These are phyloP conservation scores for Pseudomugil gertrudae DNA, from an alignment of 2,797 vertebrate species.

Conservation along the genomic window DNA sequence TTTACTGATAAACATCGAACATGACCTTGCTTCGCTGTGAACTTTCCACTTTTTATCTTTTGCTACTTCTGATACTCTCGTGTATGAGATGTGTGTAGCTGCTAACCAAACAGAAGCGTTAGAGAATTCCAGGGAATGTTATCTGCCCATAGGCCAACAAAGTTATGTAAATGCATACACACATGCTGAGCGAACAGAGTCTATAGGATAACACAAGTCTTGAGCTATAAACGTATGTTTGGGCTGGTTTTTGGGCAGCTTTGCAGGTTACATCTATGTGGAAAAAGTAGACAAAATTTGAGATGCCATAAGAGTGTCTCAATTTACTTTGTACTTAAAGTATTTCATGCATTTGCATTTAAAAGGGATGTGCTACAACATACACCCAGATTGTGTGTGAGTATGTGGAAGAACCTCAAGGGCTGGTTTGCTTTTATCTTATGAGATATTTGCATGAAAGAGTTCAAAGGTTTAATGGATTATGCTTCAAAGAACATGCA, in stretches of 20 bases:
- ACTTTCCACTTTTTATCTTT: slow-evolving; percentile 79
- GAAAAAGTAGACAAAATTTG: not conserved
- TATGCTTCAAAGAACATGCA: slow-evolving; percentile 44
- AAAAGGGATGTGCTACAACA: slow-evolving; percentile 4
- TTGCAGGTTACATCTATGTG: not conserved
- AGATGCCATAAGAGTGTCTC: slow-evolving; percentile 1
- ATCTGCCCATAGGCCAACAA: slow-evolving; percentile 67
- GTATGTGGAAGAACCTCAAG: slow-evolving; percentile 19
- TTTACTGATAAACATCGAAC: slow-evolving; percentile 58
- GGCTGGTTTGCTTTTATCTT: slow-evolving; percentile 53
- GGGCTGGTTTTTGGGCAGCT: not conserved
- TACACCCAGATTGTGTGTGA: slow-evolving; percentile 14
- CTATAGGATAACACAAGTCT: slow-evolving; percentile 24
- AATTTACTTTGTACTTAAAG: not conserved
- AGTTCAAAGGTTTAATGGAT: slow-evolving; percentile 42
- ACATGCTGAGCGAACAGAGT: slow-evolving; percentile 32
- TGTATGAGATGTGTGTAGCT: slow-evolving; percentile 31
- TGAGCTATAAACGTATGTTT: not conserved
- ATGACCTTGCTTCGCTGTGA: slow-evolving; percentile 76
- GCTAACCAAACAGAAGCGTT: slow-evolving; percentile 66
- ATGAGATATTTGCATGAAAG: slow-evolving; percentile 59
- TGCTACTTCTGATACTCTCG: slow-evolving; percentile 72
- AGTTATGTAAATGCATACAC: slow-evolving; percentile 76
- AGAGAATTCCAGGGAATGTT: slow-evolving; percentile 70
- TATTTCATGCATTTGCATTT: slow-evolving; percentile 30